Evolutionary conservation across 2,113 vertebrate genomes (phyloP), one percentile per base, ranked within the genome.

Genomic region (Orthonyx spaldingii): DNA sequence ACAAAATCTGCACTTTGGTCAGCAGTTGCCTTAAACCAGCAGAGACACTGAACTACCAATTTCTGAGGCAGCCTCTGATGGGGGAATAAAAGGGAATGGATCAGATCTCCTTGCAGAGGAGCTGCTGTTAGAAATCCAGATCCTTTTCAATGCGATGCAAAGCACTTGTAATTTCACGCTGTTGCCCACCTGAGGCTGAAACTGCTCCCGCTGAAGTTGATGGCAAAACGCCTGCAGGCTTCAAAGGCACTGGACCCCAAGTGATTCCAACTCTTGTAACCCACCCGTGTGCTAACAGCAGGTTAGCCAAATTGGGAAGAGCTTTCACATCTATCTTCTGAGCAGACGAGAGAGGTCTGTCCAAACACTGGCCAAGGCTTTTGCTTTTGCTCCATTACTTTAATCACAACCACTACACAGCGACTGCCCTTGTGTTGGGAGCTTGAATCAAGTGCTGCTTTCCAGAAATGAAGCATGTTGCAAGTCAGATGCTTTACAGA

Each of bases 1-100:
- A 83, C 47, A 94, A 96, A 95, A 76, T 33, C 75, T 60, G 55
- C 21, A 42, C 87, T 92, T 90, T 74, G 81, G 76, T 89, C 88
- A 85, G 55, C 0, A 0, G 32, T n/a, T 85, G 59, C 74, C 83
- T 72, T 57, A 83, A 55, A 84, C 50, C 69, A 42, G 33, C 41
- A 90, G 70, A 77, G 53, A 84, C 77, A 46, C 18, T 27, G 35
- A 96, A 75, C 66, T 59, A 32, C 37, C 42, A 42, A 30, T 59
- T 84, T 76, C 50, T 47, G 76, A 81, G 55, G 83, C 35, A 83
- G 50, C 59, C 77, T 46, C 81, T 82, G 87, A 77, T 30, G 23
- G 18, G 32, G 18, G 28, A 93, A 79, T 65, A 85, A 90, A 82
- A 6, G 20, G 42, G 60, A 90, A 87, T 3, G 11, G 47, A 83